Base-by-base conservation (phyloP, 2,888 invertebrate genomes). In the Pollenia labialis region DNA sequence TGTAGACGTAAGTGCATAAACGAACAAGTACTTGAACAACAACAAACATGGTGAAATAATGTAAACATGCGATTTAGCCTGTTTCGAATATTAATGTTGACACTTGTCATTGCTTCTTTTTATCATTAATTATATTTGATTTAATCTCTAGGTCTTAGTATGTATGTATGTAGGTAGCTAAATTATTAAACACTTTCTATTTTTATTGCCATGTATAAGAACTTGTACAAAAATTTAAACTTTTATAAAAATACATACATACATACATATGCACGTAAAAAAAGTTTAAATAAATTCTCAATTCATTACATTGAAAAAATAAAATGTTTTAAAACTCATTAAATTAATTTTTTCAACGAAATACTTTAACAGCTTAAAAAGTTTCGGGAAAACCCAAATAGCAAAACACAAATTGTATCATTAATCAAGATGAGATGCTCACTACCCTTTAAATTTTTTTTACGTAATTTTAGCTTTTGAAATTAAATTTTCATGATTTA, bases 271-370 rank as follows among this genome's bases (percentile, higher is more conserved):
- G 42, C 10, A 62, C 18, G 9, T 11, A 54, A 18, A n/a, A 42
- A 48, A 66, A 32, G 18, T 46, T 18, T 6, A 46, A 72, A 58
- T 7, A 14, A 9, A 66, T 4, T 76, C 48, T 74, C 50, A 66
- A 56, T n/a, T 76, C 32, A 66, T 56, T 46, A 66, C 46, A 12
- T 56, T 66, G 32, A 66, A 46, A 16, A 16, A 46, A 32, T 66
- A n/a, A 71, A 68, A 71, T 77, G 64, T 76, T 83, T 71, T 42
- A 14, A 76, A 83, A 76, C 71, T 71, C 76, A 64, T 71, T 83
- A 52, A 71, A 71, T 71, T 32, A 71, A 18, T 76, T 56, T 48
- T 46, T 71, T 44, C 2, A 58, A 58, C 9, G 9, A 52, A 75
- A 60, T 69, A 52, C 54, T 75, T 60, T 76, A 82, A 60, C 69